Evolutionary conservation across 2,113 vertebrate genomes (phyloP).

Genomic region (Pluvianellus socialis): DNA sequence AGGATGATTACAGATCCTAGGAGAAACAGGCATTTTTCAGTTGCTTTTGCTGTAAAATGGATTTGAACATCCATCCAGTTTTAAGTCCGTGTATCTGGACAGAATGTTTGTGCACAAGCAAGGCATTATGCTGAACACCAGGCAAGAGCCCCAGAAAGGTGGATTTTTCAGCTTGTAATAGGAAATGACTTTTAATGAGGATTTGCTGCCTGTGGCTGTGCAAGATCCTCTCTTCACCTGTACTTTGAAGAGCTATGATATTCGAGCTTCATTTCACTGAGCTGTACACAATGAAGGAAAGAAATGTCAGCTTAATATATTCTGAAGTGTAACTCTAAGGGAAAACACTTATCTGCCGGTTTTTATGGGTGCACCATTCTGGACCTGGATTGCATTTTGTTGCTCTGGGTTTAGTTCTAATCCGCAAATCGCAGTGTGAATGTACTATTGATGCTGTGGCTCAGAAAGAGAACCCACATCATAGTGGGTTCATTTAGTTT

Average conservation of each 20-base stretch:
- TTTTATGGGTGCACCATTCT: background rate
- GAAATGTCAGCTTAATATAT: background rate
- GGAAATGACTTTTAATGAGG: slow-evolving; percentile 25
- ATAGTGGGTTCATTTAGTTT: too few species aligned
- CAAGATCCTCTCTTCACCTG: slow-evolving; percentile 25
- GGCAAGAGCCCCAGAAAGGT: background rate
- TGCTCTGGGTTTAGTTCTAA: background rate
- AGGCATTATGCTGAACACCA: background rate
- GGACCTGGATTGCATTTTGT: background rate
- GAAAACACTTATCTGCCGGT: background rate
- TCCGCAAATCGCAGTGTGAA: background rate
- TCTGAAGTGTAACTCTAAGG: background rate
- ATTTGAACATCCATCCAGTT: background rate
- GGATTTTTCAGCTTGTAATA: background rate
- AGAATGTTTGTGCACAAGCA: background rate
- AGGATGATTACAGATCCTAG: background rate
- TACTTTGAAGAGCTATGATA: slow-evolving; percentile 15
- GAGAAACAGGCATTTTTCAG: background rate
- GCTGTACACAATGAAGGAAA: background rate
- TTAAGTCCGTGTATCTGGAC: background rate
- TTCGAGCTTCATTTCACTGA: background rate
- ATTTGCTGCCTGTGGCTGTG: slow-evolving; percentile 41
- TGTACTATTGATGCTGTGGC: background rate
- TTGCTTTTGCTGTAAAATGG: background rate
- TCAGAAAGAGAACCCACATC: background rate